phyloP scores from a whole-genome alignment of 2,797 vertebrate genomes.

The Acanthiza pusilla region DNA sequence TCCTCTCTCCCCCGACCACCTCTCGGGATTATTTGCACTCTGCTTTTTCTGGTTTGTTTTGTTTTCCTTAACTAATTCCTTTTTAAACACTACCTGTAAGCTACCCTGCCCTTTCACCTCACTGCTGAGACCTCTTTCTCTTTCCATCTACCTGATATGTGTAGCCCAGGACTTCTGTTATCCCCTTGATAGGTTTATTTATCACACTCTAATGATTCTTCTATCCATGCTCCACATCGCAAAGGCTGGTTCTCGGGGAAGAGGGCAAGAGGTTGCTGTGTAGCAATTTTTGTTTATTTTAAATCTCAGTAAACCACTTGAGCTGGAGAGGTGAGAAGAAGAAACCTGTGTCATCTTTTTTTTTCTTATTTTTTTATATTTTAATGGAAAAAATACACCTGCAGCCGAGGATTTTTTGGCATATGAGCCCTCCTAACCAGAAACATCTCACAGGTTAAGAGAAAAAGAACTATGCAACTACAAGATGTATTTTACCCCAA shows the following conservation, averaged over 20 bases:
- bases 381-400: not conserved
- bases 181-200: constrained; percentile 47
- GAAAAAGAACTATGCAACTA: not conserved
- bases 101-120: not conserved
- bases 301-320: constrained; percentile 25
- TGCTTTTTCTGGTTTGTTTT: not conserved
- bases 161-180: constrained; percentile 34
- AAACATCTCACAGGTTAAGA: not conserved
- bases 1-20: not conserved
- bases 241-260: not conserved
- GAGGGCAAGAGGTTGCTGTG: constrained; percentile 35
- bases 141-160: not conserved
- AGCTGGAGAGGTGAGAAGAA: not conserved
- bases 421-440: not conserved
- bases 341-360: not conserved
- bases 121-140: not conserved
- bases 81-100: not conserved
- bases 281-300: constrained; percentile 61
- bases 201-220: constrained; percentile 59
- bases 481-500: not conserved
- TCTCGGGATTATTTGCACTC: not conserved
- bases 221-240: not conserved
- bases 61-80: not conserved
- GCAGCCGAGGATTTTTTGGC: not conserved
- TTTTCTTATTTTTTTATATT: not conserved